Base-by-base conservation (phyloP, 2,113 vertebrate genomes). In the Empidonax traillii region DNA sequence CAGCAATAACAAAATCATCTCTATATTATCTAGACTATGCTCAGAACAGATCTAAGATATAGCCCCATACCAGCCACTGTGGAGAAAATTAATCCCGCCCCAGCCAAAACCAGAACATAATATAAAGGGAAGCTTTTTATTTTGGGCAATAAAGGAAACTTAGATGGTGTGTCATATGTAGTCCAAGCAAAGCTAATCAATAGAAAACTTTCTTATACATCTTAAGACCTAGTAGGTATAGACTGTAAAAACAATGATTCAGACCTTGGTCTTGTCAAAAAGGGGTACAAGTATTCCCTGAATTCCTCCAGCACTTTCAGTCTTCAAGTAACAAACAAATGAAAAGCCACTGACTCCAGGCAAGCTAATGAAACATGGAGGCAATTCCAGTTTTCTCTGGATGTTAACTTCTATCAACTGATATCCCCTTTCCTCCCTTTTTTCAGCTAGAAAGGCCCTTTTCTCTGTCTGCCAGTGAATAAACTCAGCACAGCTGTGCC, bases 401-500 rank as follows among this genome's bases (percentile, higher is more conserved):
- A 37, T 52, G 6, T 37, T 87, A 83, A 39, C 6, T 4, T 75
- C 43, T 78, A 14, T 13, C 14, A 3, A 53, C 4, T n/a, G 35
- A 47, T 8, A 85, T 23, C 22, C 23, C 27, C 14, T 72, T 72
- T 30, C 17, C 27, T 79, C 44, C 61, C 43, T 24, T 78, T 56
- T 33, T 33, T 22, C 24, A 78, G 41, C 15, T 68, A 92, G 68
- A 87, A 85, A 53, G 14, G n/a, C 25, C 27, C 56, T 47, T 91
- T 88, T 90, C 76, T 91, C 19, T 90, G 35, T 31, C 28, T 88
- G 67, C 44, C 61, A 82, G 25, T 37, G 75, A 92, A 84, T 55
- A 66, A 92, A 71, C 49, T 33, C 62, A 55, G 61, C 86, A 61
- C 76, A 96, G 83, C 80, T 96, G 94, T 90, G 82, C 85, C 93